Conservation (phyloP, 2,113 vertebrate genomes). For the Callipepla californica region DNA sequence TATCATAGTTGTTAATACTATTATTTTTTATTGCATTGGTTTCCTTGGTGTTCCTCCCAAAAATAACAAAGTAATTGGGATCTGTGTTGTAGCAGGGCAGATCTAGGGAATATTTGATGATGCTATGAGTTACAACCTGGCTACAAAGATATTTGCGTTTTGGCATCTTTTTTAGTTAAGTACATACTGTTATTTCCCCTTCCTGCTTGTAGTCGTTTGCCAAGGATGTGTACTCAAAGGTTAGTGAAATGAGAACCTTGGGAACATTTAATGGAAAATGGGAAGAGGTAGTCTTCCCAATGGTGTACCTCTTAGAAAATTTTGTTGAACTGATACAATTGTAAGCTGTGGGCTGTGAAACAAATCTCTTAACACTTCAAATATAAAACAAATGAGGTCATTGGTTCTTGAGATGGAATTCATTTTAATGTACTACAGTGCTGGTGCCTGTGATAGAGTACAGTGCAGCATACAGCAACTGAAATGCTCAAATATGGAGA, state of each 20-base stretch:
- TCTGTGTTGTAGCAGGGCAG: background rate
- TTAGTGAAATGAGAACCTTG: background rate
- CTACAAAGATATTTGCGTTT: background rate
- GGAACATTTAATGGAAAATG: background rate
- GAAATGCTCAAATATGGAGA: background rate
- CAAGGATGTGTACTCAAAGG: background rate
- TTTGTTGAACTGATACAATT: background rate
- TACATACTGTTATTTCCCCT: background rate
- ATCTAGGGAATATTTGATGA: background rate
- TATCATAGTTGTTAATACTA: background rate
- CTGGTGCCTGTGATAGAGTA: background rate
- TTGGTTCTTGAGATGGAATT: background rate
- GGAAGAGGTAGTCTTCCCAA: background rate
- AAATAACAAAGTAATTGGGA: background rate
- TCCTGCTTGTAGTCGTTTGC: background rate
- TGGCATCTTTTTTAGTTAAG: background rate
- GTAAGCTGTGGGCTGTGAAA: background rate
- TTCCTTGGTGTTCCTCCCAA: background rate
- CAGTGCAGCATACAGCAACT: background rate
- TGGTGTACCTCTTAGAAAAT: fast-evolving
- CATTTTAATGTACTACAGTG: background rate
- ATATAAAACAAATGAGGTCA: background rate
- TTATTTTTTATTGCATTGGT: background rate
- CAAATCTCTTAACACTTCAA: background rate
- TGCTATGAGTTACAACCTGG: background rate